These are phyloP conservation scores for Lutjanus erythropterus DNA, from an alignment of 2,113 vertebrate genomes.

Conservation along the genomic window DNA sequence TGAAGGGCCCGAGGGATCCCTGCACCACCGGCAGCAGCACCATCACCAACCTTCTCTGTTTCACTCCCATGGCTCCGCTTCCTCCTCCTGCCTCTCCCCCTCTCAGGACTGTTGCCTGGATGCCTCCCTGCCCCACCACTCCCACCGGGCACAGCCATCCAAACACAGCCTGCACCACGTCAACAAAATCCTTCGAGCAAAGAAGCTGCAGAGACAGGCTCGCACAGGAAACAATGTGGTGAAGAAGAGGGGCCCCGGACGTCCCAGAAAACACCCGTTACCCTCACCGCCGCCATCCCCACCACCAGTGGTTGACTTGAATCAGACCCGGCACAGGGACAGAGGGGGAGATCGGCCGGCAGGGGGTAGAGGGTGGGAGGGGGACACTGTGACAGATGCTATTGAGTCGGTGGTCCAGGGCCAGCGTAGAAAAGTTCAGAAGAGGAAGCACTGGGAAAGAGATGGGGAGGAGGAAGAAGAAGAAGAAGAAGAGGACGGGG, in stretches of 20 bases:
- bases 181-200: conserved; percentile 99
- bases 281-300: conserved; percentile 85
- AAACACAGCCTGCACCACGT: conserved; percentile 98
- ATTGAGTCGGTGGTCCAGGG: conserved; percentile 95
- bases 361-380: conserved; percentile 79
- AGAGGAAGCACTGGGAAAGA: conserved; percentile 79
- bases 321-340: conserved; percentile 63
- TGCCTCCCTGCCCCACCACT: conserved; percentile 73
- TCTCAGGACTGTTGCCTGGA: conserved; percentile 77
- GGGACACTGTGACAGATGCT: conserved; percentile 91
- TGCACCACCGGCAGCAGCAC: conserved; percentile 75
- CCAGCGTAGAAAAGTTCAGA: conserved; percentile 78
- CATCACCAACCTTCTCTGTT: conserved; percentile 79
- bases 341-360: conserved; percentile 54
- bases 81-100: conserved; percentile 69
- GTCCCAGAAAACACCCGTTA: conserved; percentile 93
- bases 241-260: conserved; percentile 93
- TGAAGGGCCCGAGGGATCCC: conserved; percentile 73
- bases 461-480: conserved; percentile 76
- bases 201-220: conserved; percentile 97
- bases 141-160: conserved; percentile 85
- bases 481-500: conserved; percentile 69
- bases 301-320: conserved; percentile 61
- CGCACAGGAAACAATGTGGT: conserved; percentile 99
- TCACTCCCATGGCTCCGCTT: conserved; percentile 73